These are phyloP conservation scores for Parelbella ahira DNA, from an alignment of 2,888 invertebrate species.

Conservation along the genomic window DNA sequence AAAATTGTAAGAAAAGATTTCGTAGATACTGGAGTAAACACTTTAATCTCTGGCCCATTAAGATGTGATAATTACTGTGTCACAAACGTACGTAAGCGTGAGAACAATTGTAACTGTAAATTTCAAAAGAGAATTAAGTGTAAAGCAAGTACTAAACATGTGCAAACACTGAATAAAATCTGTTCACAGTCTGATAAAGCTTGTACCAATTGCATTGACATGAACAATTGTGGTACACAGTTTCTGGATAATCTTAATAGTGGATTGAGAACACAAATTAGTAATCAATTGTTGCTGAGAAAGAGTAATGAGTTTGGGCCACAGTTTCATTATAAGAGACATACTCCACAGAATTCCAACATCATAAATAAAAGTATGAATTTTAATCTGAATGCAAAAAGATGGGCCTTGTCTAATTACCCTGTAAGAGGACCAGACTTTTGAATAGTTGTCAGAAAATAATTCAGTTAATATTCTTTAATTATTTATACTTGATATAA, in stretches of 20 bases:
- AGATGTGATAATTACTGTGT: constrained; percentile 46
- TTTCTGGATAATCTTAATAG: constrained; percentile 26
- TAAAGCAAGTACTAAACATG: constrained; percentile 37
- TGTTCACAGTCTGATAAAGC: constrained; percentile 45
- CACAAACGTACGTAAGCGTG: constrained; percentile 47
- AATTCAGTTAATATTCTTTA: no score
- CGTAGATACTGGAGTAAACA: constrained; percentile 44
- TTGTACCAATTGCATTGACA: constrained; percentile 33
- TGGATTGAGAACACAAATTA: constrained; percentile 14
- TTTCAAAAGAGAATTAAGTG: constrained; percentile 30
- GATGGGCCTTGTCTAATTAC: constrained; percentile 55
- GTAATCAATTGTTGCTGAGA: constrained; percentile 14
- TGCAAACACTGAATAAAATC: constrained; percentile 38
- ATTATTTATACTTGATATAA: no score
- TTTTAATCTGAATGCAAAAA: constrained; percentile 36
- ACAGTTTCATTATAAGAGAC: constrained; percentile 6
- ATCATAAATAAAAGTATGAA: constrained; percentile 6
- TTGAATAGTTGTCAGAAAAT: no score
- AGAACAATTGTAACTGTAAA: constrained; percentile 39
- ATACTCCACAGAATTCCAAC: neutral
- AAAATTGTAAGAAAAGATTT: constrained; percentile 37
- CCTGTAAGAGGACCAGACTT: constrained; percentile 60
- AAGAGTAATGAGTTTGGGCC: constrained; percentile 9
- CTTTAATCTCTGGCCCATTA: constrained; percentile 43
- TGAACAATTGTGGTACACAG: constrained; percentile 31